Conservation (phyloP, 2,113 vertebrate genomes). For the Muscicapa adusta region DNA sequence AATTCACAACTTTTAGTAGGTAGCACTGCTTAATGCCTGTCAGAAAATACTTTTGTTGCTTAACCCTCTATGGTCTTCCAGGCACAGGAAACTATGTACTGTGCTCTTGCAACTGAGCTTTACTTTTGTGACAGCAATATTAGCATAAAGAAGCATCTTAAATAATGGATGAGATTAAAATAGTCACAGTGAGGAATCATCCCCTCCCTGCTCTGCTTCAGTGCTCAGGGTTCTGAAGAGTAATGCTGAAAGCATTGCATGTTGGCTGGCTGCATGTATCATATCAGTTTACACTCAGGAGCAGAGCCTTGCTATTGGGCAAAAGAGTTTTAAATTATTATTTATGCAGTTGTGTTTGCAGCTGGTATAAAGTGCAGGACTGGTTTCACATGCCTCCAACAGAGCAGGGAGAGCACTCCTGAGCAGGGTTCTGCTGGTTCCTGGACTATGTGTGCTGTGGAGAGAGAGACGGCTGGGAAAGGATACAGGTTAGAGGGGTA, state of each 20-base stretch:
- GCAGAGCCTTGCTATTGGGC: slow-evolving; percentile 35
- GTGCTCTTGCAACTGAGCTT: neutral
- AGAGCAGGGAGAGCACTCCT: neutral
- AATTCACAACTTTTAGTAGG: neutral
- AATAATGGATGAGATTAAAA: neutral
- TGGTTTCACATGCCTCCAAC: neutral
- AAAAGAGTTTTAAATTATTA: slow-evolving; percentile 30
- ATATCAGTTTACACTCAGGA: slow-evolving; percentile 21
- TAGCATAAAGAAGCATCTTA: neutral
- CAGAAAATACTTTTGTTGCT: neutral
- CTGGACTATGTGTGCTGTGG: slow-evolving; percentile 12
- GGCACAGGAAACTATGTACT: neutral
- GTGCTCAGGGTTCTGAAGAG: neutral
- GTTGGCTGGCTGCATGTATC: neutral
- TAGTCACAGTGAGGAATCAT: neutral
- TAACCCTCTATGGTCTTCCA: neutral
- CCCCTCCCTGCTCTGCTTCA: neutral
- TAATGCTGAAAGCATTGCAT: neutral
- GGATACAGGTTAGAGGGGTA: slow-evolving; percentile 32
- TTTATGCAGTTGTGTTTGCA: slow-evolving; percentile 41
- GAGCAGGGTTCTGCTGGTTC: neutral
- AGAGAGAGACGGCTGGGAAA: neutral
- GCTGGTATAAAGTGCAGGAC: neutral
- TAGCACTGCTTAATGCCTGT: neutral
- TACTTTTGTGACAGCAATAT: neutral